Evolutionary conservation across 1,140 invertebrate genomes (phyloP).

Genomic region (Ptiloglossa arizonensis): DNA sequence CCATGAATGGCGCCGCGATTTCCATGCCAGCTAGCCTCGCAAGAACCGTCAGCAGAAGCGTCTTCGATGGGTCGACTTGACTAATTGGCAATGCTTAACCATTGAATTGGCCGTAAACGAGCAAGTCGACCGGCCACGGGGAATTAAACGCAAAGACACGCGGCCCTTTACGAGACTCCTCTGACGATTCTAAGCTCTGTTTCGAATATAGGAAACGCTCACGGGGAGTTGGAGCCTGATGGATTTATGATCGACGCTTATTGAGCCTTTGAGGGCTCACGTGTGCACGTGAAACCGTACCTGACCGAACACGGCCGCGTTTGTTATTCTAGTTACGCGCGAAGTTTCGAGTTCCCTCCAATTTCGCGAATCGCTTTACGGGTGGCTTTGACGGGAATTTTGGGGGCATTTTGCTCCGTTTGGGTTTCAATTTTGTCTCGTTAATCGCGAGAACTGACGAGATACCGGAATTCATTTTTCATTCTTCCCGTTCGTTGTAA

Average conservation of each 20-base stretch:
- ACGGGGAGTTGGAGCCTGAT: background rate
- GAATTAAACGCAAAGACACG: conserved; percentile 51
- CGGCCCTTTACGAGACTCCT: background rate
- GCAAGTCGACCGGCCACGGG: conserved; percentile 25
- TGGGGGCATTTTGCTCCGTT: background rate
- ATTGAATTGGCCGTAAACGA: conserved; percentile 57
- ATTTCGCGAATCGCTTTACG: background rate
- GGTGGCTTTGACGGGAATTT: background rate
- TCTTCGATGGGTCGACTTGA: conserved; percentile 62
- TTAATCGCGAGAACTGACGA: too few species aligned
- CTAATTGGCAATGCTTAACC: conserved; percentile 74
- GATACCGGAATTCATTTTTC: too few species aligned
- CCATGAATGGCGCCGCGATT: conserved; percentile 2
- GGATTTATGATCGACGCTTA: conserved; percentile 20
- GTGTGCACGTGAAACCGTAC: background rate
- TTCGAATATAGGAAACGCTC: conserved; percentile 4
- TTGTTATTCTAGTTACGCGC: background rate
- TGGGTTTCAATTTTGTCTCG: too few species aligned
- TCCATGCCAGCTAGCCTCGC: background rate
- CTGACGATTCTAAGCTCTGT: conserved; percentile 3
- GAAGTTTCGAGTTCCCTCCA: background rate
- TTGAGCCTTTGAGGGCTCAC: background rate
- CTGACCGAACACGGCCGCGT: background rate
- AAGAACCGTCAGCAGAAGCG: conserved; percentile 39
- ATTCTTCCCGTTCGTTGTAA: too few species aligned